Base-by-base conservation (phyloP, 2,888 invertebrate species). In the Miltochrista miniata region DNA sequence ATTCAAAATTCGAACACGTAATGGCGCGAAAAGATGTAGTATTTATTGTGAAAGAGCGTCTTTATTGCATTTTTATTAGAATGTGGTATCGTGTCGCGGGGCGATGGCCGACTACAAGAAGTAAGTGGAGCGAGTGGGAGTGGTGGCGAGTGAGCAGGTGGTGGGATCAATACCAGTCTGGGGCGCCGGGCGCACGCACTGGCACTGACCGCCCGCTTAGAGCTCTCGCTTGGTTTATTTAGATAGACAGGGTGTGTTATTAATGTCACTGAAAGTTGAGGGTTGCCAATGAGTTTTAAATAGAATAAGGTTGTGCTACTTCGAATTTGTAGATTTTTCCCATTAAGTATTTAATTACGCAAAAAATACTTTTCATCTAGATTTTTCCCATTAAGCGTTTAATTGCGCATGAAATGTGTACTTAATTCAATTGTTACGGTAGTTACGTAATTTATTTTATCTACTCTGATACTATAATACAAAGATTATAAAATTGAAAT, bases 161-260 rank as follows among this genome's bases (percentile, higher is more conserved):
- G 87, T 87, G 89, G 87, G 89, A 83, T 90, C 90, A 81, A 85
- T 85, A 82, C 87, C 85, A 84, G 84, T 81, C 81, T 85, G 79
- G 83, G 85, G 83, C 89, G 89, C 87, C 79, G 83, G 85, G 83
- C 89, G 89, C 87, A 91, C 90, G 90, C 90, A 90, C 84, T 90
- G 89, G 90, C 90, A 90, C 84, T 90, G 89, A 82, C 89, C 90
- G 83, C 60, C 73, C 74, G 79, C 74, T 74, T 76, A 61, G 40
- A 68, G 64, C 69, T 65, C 76, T 81, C 61, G 61, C 68, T 11
- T 74, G 81, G 11, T 87, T 85, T 84, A 84, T 85, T 82, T 81
- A 79, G 78, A 77, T 56, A 74, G 70, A 58, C 69, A 60, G 76
- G 81, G 81, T 61, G 78, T 71, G 72, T 76, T 69, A 64, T 52